phyloP scores from a whole-genome alignment of 2,113 vertebrate genomes.

The Leuciscus idus region DNA sequence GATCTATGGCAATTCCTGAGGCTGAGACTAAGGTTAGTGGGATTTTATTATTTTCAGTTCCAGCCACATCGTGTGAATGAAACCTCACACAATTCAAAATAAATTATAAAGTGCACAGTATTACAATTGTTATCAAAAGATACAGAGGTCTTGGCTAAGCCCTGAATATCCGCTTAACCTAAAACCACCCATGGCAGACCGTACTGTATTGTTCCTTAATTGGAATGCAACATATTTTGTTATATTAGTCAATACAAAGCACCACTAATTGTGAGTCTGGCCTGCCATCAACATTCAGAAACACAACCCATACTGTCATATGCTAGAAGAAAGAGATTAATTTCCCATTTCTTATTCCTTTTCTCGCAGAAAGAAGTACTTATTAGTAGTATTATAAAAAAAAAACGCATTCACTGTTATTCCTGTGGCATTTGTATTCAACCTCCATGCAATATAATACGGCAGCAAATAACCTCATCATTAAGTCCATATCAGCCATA shows the following conservation, averaged over 20 bases:
- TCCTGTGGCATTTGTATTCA: conserved; percentile 49
- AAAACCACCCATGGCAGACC: neutral
- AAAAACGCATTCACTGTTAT: conserved; percentile 36
- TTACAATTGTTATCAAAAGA: neutral
- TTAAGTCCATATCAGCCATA: conserved; percentile 47
- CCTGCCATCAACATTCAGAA: neutral
- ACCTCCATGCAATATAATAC: conserved; percentile 27
- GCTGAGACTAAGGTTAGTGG: neutral
- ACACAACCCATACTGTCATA: neutral
- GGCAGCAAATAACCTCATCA: conserved; percentile 50
- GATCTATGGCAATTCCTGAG: neutral
- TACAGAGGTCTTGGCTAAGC: neutral
- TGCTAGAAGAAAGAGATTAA: neutral
- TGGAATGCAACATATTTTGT: conserved; percentile 24
- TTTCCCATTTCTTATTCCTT: conserved; percentile 22
- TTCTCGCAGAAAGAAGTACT: conserved; percentile 42
- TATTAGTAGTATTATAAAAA: conserved; percentile 40
- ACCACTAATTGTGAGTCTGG: conserved; percentile 26
- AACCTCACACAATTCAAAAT: neutral
- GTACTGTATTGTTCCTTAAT: conserved; percentile 3
- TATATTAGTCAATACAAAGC: conserved; percentile 13
- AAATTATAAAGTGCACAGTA: neutral
- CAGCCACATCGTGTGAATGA: neutral
- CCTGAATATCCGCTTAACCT: conserved; percentile 10
- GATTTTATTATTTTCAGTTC: neutral